phyloP scores from a whole-genome alignment of 2,113 vertebrate genomes.

The Astur gentilis region DNA sequence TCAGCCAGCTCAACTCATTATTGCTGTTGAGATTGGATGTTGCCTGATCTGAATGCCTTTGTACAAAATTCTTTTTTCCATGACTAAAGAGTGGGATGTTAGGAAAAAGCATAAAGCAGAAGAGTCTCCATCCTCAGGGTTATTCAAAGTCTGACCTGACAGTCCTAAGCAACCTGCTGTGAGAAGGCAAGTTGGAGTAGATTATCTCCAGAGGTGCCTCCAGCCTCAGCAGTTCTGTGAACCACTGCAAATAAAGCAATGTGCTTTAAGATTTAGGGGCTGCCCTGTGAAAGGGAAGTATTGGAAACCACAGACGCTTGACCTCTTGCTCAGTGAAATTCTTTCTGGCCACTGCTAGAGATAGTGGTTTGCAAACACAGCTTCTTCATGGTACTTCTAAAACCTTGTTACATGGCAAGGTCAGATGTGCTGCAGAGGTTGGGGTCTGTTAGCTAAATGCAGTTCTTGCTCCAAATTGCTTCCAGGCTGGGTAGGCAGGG shows the following conservation, averaged over 20 bases:
- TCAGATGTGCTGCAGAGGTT: not conserved
- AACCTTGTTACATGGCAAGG: not conserved
- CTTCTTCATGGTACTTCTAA: not conserved
- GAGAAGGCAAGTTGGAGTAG: not conserved
- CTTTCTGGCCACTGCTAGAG: not conserved
- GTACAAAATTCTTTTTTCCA: not conserved
- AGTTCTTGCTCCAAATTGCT: not conserved
- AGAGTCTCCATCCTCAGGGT: not conserved
- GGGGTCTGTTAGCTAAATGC: too few species aligned
- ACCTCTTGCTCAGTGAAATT: not conserved
- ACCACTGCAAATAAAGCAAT: not conserved
- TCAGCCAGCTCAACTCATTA: not conserved
- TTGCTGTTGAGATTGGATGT: not conserved
- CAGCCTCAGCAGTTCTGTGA: not conserved
- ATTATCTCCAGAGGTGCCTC: not conserved
- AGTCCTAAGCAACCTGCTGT: not conserved
- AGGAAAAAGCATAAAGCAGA: not conserved
- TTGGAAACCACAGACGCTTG: not conserved
- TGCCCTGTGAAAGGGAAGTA: not conserved
- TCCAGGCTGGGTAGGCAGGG: not conserved
- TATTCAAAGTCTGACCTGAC: not conserved
- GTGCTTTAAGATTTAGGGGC: not conserved
- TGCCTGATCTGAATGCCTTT: not conserved
- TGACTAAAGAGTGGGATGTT: not conserved
- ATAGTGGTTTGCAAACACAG: not conserved